Evolutionary conservation across 35 echinoderm and acorn worm genomes (phyloP), one percentile per base, ranked within the genome.

Genomic region (Apostichopus parvimensis): DNA sequence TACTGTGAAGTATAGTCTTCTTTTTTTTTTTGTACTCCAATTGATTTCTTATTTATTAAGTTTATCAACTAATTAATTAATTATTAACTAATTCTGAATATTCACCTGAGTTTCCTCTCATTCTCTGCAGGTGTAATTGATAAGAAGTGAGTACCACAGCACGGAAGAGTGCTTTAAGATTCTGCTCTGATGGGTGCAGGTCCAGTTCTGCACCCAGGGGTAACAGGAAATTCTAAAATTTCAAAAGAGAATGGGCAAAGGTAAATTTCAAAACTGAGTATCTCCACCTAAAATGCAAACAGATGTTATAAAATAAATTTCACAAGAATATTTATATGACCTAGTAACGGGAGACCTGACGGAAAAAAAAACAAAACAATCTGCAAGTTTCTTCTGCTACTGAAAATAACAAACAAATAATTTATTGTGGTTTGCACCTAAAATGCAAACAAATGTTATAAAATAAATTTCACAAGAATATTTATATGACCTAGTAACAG

Each of bases 91-190:
- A 8, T 61, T 8, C 58, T 0, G 4, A 1, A 75, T 22, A 20
- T 56, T 79, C 17, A 91, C 89, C 89, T 79, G 89, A 59, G 56
- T 79, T 91, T 59, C 77, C 89, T 59, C 89, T 78, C 17, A 56
- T 91, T 79, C 55, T 77, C 55, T 93, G 79, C 12, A 95, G 94
- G 20, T 93, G 77, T 4, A 93, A 56, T 80, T 95, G 94, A 53
- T 93, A 95, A 6, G 92, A 54, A 14, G 92, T 95, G 24, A 95
- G 65, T 85, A 87, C 53, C 53, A 87, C 80, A 13, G 92, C 94
- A 17, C 79, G 87, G 20, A 58, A 77, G 54, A 95, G 87, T 54
- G 79, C 73, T 53, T 83, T 45, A 0, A 95, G 71, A 82, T 93
- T 87, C 82, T 93, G 87, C 71, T 95, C 92, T 26, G 94, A 90